Base-by-base conservation (phyloP, 2,797 vertebrate genomes). In the Luscinia megarhynchos region DNA sequence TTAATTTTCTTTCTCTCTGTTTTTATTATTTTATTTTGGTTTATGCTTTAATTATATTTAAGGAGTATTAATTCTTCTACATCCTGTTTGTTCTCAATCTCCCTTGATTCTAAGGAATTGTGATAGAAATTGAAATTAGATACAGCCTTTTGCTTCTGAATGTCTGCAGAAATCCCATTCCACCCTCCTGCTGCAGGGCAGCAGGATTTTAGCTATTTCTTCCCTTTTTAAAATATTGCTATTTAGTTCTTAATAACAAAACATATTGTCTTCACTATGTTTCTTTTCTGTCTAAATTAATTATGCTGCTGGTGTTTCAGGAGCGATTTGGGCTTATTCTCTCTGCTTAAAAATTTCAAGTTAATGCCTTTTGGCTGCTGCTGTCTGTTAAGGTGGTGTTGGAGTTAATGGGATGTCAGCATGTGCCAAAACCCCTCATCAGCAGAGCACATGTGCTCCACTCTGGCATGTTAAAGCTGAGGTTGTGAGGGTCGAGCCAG, bases 391-490 rank as follows among this genome's bases (percentile, higher is more conserved):
- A 74, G 18, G 1, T 51, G 86, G 36, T 94, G 45, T 8, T 1
- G 6, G 77, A 95, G 91, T 77, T 96, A 95, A 93, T 94, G 83
- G 83, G 80, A 64, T 94, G 93, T 90, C 94, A 90, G 91, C 51
- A 17, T 32, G 79, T 92, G 91, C 92, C 92, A 93, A 76, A 95
- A 38, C 68, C 67, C 70, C 70, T 96, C 86, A 69, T 89, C 81
- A 93, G 88, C 57, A 85, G 21, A 90, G 66, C 76, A 85, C 40
- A 7, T 15, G n/a, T 66, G 66, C 46, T 83, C 82, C 30, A 62
- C 67, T n/a, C 40, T 81, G 76, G 58, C 69, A 29, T 36, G 19
- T 70, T 87, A 80, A 87, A 88, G 32, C 41, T 70, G 61, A 67
- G 83, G 64, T 26, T 30, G 16, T 46, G 26, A 91, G 51, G 78